Percentiles rank a stretch among this genome's conserved stretches.
phyloP scores from a whole-genome alignment of 2,113 vertebrate genomes.

The Motacilla alba region DNA sequence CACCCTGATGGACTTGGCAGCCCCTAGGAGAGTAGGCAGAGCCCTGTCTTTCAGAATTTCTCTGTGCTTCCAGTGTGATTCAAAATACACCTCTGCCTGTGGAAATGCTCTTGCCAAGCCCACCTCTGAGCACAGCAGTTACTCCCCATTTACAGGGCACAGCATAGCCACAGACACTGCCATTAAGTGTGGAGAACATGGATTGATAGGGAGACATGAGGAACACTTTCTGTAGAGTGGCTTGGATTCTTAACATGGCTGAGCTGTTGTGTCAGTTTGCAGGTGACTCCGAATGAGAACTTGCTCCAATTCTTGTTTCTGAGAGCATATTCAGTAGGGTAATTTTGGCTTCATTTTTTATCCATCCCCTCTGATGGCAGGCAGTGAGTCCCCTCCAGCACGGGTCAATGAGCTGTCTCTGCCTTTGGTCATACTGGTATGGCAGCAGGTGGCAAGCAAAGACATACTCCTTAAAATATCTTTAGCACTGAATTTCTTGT shows the following conservation, averaged over 20 bases:
- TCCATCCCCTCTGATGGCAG: neutral
- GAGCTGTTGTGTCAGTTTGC: neutral
- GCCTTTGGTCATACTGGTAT: neutral
- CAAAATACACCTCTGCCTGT: neutral
- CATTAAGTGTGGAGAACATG: neutral
- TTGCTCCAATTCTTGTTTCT: neutral
- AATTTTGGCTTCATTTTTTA: neutral
- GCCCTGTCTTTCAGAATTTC: neutral
- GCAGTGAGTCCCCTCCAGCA: neutral
- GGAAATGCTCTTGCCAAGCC: neutral
- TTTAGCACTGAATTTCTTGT: neutral
- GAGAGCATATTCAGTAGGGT: neutral
- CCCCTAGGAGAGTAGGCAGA: neutral
- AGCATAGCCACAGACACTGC: neutral
- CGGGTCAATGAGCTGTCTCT: neutral
- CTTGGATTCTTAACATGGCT: rapidly evolving
- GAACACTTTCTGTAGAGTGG: neutral
- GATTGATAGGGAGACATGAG: neutral
- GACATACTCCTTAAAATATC: rapidly evolving
- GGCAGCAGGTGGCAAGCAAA: neutral
- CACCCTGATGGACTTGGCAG: neutral
- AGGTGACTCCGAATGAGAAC: neutral
- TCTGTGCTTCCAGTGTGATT: neutral
- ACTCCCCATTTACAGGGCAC: neutral
- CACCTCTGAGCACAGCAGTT: neutral